Conservation (phyloP, 2,888 invertebrate species). For the Acleris emargana region DNA sequence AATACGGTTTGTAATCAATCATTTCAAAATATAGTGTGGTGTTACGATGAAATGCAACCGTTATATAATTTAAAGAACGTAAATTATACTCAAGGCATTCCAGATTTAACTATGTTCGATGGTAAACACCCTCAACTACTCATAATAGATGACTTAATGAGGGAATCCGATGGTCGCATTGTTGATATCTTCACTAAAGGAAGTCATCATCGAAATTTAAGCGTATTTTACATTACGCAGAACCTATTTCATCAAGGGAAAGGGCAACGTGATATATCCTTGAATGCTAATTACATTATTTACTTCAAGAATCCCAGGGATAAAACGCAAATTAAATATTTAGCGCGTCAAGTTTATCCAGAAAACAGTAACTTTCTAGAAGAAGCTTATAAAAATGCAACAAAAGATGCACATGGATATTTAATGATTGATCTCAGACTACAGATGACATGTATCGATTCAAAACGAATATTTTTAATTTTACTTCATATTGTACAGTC, state of each 20-base stretch:
- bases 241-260: conserved; percentile 45
- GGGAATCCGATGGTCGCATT: conserved; percentile 46
- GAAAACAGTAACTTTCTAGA: conserved; percentile 44
- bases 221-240: conserved; percentile 47
- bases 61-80: conserved; percentile 42
- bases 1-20: conserved; percentile 30
- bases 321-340: conserved; percentile 43
- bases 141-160: conserved; percentile 49
- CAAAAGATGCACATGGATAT: conserved; percentile 44
- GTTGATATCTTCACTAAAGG: conserved; percentile 46
- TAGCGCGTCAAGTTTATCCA: conserved; percentile 43
- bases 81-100: conserved; percentile 45
- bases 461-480: too few relatives aligned
- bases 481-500: conserved; percentile 27
- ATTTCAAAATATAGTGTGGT: conserved; percentile 12
- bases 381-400: conserved; percentile 46
- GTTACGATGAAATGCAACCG: conserved; percentile 41
- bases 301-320: conserved; percentile 46
- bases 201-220: conserved; percentile 46
- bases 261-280: conserved; percentile 43
- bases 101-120: conserved; percentile 46
- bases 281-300: conserved; percentile 44
- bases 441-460: conserved; percentile 39
- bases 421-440: conserved; percentile 44
- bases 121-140: conserved; percentile 41